phyloP scores from a whole-genome alignment of 2,888 invertebrate genomes.

The Pyrocoelia pectoralis region DNA sequence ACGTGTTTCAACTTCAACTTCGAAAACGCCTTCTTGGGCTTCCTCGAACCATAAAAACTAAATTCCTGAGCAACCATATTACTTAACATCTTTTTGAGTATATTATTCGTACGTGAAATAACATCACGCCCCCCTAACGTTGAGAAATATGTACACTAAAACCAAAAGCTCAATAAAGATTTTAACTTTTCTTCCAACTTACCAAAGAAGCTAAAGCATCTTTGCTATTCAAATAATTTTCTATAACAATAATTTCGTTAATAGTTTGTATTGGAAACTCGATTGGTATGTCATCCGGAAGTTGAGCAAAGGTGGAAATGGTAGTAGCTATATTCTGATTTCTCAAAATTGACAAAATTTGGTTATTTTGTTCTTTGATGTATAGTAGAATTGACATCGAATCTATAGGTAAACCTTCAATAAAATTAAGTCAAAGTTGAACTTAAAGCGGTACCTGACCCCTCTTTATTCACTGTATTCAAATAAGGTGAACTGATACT shows the following conservation, averaged over 20 bases:
- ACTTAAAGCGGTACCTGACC: too few species aligned
- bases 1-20: background rate
- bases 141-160: background rate
- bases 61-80: background rate
- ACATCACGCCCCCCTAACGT: constrained; percentile 1
- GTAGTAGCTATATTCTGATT: background rate
- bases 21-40: background rate
- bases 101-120: background rate
- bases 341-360: background rate
- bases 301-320: background rate
- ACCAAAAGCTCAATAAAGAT: background rate
- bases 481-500: too few species aligned
- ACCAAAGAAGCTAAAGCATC: background rate
- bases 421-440: too few species aligned
- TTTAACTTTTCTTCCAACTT: background rate
- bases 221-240: background rate
- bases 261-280: background rate
- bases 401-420: background rate
- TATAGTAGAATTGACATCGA: background rate
- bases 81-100: background rate
- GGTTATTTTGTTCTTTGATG: constrained; percentile 1
- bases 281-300: background rate
- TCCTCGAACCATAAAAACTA: constrained; percentile 2
- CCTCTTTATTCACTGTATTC: too few species aligned
- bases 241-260: background rate